Percentiles rank a stretch among this genome's conserved stretches.
These are phyloP conservation scores for Oxytorus armatus DNA, from an alignment of 2,888 invertebrate genomes.

Conservation along the genomic window DNA sequence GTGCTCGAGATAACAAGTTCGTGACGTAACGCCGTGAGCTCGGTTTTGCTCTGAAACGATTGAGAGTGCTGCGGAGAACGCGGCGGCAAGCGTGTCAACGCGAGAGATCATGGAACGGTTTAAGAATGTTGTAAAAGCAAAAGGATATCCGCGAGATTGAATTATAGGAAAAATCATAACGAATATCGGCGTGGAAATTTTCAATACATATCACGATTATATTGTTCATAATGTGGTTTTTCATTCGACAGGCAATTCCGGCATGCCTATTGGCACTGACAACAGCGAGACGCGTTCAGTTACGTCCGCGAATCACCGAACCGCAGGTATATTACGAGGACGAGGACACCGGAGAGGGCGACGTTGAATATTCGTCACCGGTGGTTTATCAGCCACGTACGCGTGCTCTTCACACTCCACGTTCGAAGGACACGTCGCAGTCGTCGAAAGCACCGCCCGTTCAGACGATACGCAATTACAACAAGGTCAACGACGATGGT, in stretches of 20 bases:
- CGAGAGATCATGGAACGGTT: background rate
- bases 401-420: conserved; percentile 81
- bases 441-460: conserved; percentile 90
- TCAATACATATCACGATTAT: background rate
- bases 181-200: background rate
- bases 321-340: conserved; percentile 84
- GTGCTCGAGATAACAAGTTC: conserved; percentile 65
- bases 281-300: conserved; percentile 85
- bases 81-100: background rate
- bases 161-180: background rate
- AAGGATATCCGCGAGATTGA: background rate
- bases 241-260: conserved; percentile 77
- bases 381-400: conserved; percentile 81
- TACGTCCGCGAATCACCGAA: conserved; percentile 84
- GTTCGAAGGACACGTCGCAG: conserved; percentile 86
- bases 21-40: conserved; percentile 52
- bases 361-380: conserved; percentile 77
- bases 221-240: conserved; percentile 21
- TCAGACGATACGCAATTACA: conserved; percentile 93
- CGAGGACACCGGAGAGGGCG: conserved; percentile 81
- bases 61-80: background rate
- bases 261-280: conserved; percentile 77
- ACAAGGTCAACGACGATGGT: conserved; percentile 93
- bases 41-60: conserved; percentile 24
- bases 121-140: conserved; percentile 4